Evolutionary conservation across 2,888 invertebrate species (phyloP), one percentile per base, ranked within the genome.

Genomic region (Heteromurus nitidus): DNA sequence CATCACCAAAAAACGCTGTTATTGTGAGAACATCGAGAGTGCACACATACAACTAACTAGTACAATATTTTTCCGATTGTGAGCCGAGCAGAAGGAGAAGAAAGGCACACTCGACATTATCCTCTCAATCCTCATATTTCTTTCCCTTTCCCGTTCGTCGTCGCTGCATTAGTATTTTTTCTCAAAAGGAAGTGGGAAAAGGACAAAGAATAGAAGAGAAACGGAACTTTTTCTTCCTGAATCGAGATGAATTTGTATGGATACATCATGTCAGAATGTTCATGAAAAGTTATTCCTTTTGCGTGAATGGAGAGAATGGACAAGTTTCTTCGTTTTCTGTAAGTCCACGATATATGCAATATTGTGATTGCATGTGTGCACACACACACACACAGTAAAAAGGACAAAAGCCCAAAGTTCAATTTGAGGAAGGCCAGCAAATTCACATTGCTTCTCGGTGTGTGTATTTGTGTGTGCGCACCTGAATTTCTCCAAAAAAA

Each of bases 231-330:
- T 36, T 36, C 13, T 5, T 36, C 36, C 36, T 36, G 36, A 5
- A 36, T 13, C 7, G n/a, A n/a, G n/a, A n/a, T n/a, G n/a, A n/a
- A n/a, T n/a, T n/a, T 13, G 36, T 3, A 47, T 47, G n/a, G 7
- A 55, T 55, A 55, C 11, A 9, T 20, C 55, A 16, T 62, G 62
- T 62, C 62, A 62, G 18, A 62, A 62, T 30, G 31, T 62, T 62
- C 31, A 62, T 30, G 31, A 62, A 30, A 55, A 55, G 55, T 24
- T 24, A n/a, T 55, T 55, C 55, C 55, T 55, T 11, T 24, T 47
- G 16, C 47, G 11, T 13, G 47, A 16, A 36, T 36, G 36, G 13
- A n/a, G n/a, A n/a, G 26, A 55, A 55, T 55, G 55, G 26, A 50
- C 50, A 50, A 50, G 50, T 50, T 50, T 50, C 20, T 50, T 20